Evolutionary conservation across 2,888 invertebrate species (phyloP).

Genomic region (Nephrotoma guestfalica): DNA sequence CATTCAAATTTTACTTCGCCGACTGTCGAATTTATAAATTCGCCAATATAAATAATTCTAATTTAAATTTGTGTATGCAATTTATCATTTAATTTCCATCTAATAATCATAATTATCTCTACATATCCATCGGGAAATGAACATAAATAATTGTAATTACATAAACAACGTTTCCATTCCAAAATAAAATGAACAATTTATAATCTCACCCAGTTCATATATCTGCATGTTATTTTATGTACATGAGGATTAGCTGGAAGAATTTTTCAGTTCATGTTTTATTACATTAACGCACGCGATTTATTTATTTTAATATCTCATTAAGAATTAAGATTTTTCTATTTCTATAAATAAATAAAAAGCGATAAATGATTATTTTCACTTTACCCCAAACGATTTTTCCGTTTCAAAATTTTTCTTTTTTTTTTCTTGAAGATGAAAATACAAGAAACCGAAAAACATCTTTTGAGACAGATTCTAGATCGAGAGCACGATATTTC

Average conservation of each 20-base stretch:
- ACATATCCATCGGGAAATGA: background rate
- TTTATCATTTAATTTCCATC: background rate
- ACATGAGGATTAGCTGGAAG: background rate
- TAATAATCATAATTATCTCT: background rate
- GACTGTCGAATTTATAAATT: background rate
- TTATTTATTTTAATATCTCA: background rate
- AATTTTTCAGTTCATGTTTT: background rate
- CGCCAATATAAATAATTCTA: background rate
- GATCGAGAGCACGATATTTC: background rate
- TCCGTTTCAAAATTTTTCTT: background rate
- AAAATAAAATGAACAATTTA: background rate
- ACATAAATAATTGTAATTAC: background rate
- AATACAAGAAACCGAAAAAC: background rate
- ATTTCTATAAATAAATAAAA: background rate
- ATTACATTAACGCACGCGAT: background rate
- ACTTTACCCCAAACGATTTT: background rate
- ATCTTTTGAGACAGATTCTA: background rate
- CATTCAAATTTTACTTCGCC: too few species aligned
- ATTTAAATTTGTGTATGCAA: background rate
- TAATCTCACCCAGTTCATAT: background rate
- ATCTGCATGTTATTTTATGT: background rate
- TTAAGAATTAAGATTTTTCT: background rate
- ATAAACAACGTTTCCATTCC: background rate
- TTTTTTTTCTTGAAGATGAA: background rate
- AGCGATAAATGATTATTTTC: background rate